Evolutionary conservation across 1,140 invertebrate genomes (phyloP), one percentile per base, ranked within the genome.

Genomic region (Tribolium madens): DNA sequence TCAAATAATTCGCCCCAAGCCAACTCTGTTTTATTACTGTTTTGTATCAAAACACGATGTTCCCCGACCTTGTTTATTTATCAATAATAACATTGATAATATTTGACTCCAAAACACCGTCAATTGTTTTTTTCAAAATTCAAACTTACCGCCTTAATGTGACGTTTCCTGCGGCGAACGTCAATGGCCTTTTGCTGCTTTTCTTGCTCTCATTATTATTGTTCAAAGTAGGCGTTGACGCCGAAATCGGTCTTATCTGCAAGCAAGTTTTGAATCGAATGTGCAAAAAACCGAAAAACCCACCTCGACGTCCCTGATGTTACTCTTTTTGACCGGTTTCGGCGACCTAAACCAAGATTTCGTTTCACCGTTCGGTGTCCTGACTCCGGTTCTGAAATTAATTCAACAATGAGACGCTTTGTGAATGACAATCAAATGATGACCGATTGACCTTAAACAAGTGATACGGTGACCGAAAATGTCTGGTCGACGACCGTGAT

Each of bases 71-170:
- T 31, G 2, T 31, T 2, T 31, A n/a, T n/a, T n/a, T n/a, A n/a
- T n/a, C n/a, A n/a, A n/a, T n/a, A n/a, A n/a, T n/a, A n/a, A n/a
- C n/a, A n/a, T n/a, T n/a, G n/a, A n/a, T n/a, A n/a, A n/a, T 31
- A 31, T 31, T 31, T 31, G 26, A 31, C 2, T 2, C 26, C 26
- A n/a, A 0, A 42, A 10, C 4, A 42, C 36, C 36, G 36, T 42
- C 36, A 42, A 42, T 10, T 3, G 36, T 42, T 42, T 42, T 3
- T 31, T 42, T 10, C 36, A 9, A 42, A 42, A 10, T 42, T 42
- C n/a, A 14, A 12, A 76, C 75, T 73, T 31, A 76, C 75, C 52
- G 72, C 31, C 75, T 76, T 21, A 72, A 18, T 5, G 75, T 76
- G 12, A 76, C 52, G 46, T 76, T 76, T 10, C 12, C 57, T 13